These are phyloP conservation scores for Caenorhabditis inopinata DNA, from an alignment of 1,140 invertebrate genomes.

Conservation along the genomic window DNA sequence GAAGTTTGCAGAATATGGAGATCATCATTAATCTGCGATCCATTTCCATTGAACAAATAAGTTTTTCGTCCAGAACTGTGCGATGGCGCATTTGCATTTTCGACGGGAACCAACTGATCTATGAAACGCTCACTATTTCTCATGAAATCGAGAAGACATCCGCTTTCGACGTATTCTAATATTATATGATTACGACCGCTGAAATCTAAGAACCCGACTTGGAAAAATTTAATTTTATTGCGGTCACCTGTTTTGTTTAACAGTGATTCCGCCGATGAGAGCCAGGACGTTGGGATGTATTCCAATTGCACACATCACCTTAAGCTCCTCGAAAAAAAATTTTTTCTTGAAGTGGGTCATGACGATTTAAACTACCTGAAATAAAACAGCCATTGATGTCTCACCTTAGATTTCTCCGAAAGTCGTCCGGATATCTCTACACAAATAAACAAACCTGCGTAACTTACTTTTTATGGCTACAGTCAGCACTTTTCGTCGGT, in stretches of 20 bases:
- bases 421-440: too few relatives aligned
- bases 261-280: not conserved
- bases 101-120: not conserved
- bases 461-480: too few relatives aligned
- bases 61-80: too few relatives aligned
- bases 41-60: too few relatives aligned
- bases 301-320: not conserved
- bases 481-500: too few relatives aligned
- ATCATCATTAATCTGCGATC: too few relatives aligned
- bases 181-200: too few relatives aligned
- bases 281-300: not conserved
- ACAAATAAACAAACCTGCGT: too few relatives aligned
- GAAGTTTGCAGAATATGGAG: not conserved
- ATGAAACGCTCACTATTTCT: not conserved
- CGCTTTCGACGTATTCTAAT: not conserved
- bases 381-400: too few relatives aligned
- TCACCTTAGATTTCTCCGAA: too few relatives aligned
- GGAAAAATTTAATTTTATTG: not conserved
- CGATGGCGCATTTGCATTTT: not conserved
- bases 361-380: too few relatives aligned
- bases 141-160: not conserved
- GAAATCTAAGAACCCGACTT: not conserved
- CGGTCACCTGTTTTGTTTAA: not conserved
- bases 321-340: not conserved
- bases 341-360: too few relatives aligned